Evolutionary conservation across 1,140 invertebrate genomes (phyloP).

Genomic region (Grapholita molesta): DNA sequence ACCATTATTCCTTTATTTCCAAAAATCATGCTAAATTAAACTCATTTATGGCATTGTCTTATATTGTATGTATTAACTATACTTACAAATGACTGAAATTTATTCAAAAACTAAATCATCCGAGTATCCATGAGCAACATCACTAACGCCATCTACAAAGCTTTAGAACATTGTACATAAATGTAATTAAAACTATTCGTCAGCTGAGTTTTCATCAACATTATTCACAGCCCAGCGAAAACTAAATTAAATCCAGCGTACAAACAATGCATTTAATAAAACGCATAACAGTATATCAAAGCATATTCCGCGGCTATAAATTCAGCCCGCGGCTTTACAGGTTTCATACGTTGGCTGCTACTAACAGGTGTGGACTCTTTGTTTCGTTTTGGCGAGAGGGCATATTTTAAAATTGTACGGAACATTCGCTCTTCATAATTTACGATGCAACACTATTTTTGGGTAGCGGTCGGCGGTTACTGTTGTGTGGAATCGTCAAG

Average conservation of each 20-base stretch:
- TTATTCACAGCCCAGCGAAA: neutral
- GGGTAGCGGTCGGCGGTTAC: neutral
- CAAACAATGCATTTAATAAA: constrained; percentile 16
- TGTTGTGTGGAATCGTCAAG: neutral
- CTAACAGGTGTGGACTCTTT: constrained; percentile 8
- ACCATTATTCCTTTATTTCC: too few relatives aligned
- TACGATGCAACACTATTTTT: neutral
- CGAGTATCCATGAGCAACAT: too few relatives aligned
- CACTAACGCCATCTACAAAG: too few relatives aligned
- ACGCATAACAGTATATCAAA: constrained; percentile 15
- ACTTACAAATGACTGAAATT: too few relatives aligned
- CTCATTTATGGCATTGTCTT: too few relatives aligned
- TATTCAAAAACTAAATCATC: too few relatives aligned
- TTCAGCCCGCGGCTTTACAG: neutral
- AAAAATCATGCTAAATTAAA: too few relatives aligned
- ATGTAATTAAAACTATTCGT: neutral
- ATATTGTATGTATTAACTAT: too few relatives aligned
- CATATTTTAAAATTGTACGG: constrained; percentile 13
- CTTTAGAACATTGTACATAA: too few relatives aligned
- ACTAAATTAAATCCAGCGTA: constrained; percentile 12
- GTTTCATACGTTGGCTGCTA: constrained; percentile 7
- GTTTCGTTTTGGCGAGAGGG: constrained; percentile 7
- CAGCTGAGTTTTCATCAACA: neutral
- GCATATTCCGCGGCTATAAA: constrained; percentile 9
- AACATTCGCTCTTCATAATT: neutral